A percentile compares a stretch with the other conserved stretches of the same genome.
Evolutionary conservation across 2,888 invertebrate species (phyloP).

Genomic region (Drosophila anceps): DNA sequence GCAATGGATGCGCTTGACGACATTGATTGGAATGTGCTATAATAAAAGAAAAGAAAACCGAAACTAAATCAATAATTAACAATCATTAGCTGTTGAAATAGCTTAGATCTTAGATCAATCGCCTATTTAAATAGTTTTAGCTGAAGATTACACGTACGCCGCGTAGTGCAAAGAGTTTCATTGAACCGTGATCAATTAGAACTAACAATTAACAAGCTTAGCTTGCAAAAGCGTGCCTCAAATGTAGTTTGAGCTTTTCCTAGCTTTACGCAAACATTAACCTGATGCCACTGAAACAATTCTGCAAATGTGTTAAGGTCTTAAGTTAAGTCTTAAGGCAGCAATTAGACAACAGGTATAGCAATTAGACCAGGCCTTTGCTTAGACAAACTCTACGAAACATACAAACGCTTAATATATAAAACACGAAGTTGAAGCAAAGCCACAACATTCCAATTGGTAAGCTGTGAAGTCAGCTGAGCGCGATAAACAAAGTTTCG

Average conservation of each 20-base stretch:
- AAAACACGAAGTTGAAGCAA: conserved; percentile 11
- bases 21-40: conserved; percentile 42
- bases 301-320: conserved; percentile 9
- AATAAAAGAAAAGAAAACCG: conserved; percentile 6
- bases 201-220: conserved; percentile 20
- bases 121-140: conserved; percentile 5
- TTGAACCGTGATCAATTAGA: conserved; percentile 38
- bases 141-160: conserved; percentile 41
- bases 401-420: neutral
- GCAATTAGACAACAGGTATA: conserved; percentile 63
- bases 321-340: conserved; percentile 33
- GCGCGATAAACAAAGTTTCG: conserved; percentile 74
- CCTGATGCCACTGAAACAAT: conserved; percentile 25
- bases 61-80: conserved; percentile 19
- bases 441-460: conserved; percentile 23
- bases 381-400: conserved; percentile 4
- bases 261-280: conserved; percentile 45
- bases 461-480: conserved; percentile 45
- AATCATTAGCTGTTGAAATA: neutral
- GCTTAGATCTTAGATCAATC: neutral
- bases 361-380: conserved; percentile 44
- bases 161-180: conserved; percentile 45
- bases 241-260: conserved; percentile 50
- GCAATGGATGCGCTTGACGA: conserved; percentile 55
- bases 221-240: conserved; percentile 54